A percentile compares a stretch with the other conserved stretches of the same genome.
phyloP scores from a whole-genome alignment of 2,888 invertebrate species.

The Cybosia mesomella region DNA sequence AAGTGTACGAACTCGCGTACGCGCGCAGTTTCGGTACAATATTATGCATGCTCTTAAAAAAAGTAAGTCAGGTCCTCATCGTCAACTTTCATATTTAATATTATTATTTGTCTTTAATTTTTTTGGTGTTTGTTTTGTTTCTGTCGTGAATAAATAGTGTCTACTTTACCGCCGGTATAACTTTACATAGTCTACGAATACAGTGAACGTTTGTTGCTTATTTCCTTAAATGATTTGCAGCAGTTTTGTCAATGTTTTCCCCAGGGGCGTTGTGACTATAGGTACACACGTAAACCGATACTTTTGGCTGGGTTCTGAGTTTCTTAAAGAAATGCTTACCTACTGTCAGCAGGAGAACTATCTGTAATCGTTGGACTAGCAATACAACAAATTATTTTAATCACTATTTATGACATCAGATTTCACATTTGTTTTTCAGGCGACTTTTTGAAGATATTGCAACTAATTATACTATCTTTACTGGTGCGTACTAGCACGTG shows the following conservation, averaged over 20 bases:
- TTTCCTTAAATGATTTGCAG: background rate
- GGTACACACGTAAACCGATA: no score
- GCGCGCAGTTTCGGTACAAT: background rate
- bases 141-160: background rate
- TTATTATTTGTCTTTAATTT: background rate
- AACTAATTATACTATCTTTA: no score
- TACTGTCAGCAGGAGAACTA: background rate
- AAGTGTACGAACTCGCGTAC: background rate
- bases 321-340: background rate
- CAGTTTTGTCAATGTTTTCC: background rate
- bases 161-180: background rate
- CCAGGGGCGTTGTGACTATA: no score
- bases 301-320: background rate
- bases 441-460: no score
- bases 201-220: background rate
- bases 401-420: no score
- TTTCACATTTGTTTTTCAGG: no score
- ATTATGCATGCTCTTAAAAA: background rate
- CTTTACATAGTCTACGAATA: background rate
- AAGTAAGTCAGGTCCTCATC: background rate
- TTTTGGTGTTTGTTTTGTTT: background rate
- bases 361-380: background rate
- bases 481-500: no score
- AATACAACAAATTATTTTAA: no score
- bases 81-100: slow-evolving; percentile 1